phyloP scores from a whole-genome alignment of 2,888 invertebrate species.

The Brachypalpus laphriformis region DNA sequence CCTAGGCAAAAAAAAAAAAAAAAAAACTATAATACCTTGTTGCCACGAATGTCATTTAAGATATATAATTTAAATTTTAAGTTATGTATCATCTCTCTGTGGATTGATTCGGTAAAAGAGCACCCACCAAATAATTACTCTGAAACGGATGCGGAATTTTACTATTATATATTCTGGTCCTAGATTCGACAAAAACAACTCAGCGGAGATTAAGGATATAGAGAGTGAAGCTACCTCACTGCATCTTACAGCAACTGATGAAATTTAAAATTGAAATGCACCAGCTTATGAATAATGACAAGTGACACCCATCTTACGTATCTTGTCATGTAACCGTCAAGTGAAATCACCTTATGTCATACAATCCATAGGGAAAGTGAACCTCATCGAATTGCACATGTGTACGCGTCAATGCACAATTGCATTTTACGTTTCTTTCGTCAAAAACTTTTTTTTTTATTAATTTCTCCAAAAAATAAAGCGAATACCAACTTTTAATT shows the following conservation, averaged over 20 bases:
- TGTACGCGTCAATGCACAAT: slow-evolving; percentile 39
- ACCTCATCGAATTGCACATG: slow-evolving; percentile 16
- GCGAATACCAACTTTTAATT: slow-evolving; percentile 67
- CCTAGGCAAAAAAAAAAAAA: too few relatives aligned
- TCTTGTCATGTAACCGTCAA: slow-evolving; percentile 51
- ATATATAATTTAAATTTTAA: too few relatives aligned
- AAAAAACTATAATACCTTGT: too few relatives aligned
- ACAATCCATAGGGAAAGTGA: slow-evolving; percentile 30
- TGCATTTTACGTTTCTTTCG: slow-evolving; percentile 37
- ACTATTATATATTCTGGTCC: too few relatives aligned
- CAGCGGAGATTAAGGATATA: too few relatives aligned
- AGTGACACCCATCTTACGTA: slow-evolving; percentile 49
- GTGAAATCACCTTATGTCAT: slow-evolving; percentile 64
- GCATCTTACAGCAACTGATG: not conserved
- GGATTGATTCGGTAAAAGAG: too few relatives aligned
- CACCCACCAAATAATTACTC: too few relatives aligned
- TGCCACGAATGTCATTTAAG: too few relatives aligned
- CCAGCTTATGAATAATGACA: slow-evolving; percentile 3
- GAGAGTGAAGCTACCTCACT: too few relatives aligned
- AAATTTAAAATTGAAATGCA: not conserved
- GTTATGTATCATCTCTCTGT: too few relatives aligned
- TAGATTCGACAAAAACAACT: too few relatives aligned
- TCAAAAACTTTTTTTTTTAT: slow-evolving; percentile 7
- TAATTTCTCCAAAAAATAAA: slow-evolving; percentile 54
- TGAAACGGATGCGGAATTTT: too few relatives aligned